Evolutionary conservation across 2,113 vertebrate species (phyloP), one percentile per base, ranked within the genome.

Genomic region (Grammomys surdaster): DNA sequence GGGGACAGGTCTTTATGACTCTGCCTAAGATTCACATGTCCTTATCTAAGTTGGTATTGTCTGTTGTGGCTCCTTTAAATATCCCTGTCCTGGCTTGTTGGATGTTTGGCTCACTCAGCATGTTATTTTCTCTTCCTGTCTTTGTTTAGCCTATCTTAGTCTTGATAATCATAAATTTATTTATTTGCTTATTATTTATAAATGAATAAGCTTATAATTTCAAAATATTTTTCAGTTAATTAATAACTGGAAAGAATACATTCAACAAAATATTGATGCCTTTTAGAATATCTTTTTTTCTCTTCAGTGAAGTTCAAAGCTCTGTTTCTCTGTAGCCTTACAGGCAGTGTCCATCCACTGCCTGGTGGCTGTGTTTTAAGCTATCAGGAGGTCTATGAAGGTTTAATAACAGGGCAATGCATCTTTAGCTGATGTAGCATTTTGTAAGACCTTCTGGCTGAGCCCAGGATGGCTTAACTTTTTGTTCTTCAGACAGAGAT

Each of bases 281-380:
- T 88, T 26, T 70, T 19, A 95, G 88, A 91, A 80, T 40, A 67
- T 10, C n/a, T 77, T 60, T 80, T 46, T 40, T 93, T 87, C 24
- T 89, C 24, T n/a, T 81, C 81, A 63, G 46, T 16, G 14, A 36
- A 77, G 60, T 8, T 88, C 19, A 65, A 80, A 72, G 9, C 43
- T 81, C 40, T 67, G 8, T 43, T 60, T 6, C 22, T 22, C 0
- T 33, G 22, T 88, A 58, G 17, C 31, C 43, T 26, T 60, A 0
- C 17, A 20, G 43, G 31, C 26, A 48, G 14, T 19, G 46, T 85
- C 43, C 12, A 58, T 33, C 7, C 16, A 9, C 5, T 75, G 36
- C n/a, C 12, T 95, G n/a, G 24, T 78, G n/a, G 17, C 48, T 94
- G 69, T 16, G 10, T 16, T 86, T 1, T 17, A 72, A 93, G 12